phyloP scores from a whole-genome alignment of 2,113 vertebrate species.

The Apeltes quadracus region DNA sequence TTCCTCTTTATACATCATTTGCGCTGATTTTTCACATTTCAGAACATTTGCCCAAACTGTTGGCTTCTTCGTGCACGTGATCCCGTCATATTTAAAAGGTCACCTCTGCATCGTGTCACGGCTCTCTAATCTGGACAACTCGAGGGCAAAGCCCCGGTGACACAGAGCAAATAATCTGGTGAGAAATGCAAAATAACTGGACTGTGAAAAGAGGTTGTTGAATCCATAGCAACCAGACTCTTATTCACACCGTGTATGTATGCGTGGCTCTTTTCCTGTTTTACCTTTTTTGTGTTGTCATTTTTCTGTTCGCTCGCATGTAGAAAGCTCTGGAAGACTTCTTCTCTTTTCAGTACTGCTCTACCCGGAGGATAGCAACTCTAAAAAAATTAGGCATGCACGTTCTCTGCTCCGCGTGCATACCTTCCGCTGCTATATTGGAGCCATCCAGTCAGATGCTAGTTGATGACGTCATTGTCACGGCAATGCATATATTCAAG shows the following conservation, averaged over 20 bases:
- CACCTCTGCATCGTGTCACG: conserved; percentile 42
- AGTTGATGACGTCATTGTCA: neutral
- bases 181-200: conserved; percentile 29
- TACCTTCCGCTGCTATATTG: neutral
- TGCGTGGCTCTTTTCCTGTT: conserved; percentile 25
- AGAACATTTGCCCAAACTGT: neutral
- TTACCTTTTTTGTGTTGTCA: conserved; percentile 21
- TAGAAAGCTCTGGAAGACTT: conserved; percentile 2
- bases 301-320: conserved; percentile 13
- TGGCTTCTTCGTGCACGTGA: conserved; percentile 1
- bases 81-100: conserved; percentile 28
- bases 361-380: neutral
- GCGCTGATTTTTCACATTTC: conserved; percentile 1
- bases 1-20: neutral
- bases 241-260: conserved; percentile 48
- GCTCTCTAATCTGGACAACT: conserved; percentile 61
- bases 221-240: conserved; percentile 78
- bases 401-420: neutral
- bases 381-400: neutral
- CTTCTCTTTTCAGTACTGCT: conserved; percentile 10
- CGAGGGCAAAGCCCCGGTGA: conserved; percentile 56
- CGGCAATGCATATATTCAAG: conserved; percentile 1
- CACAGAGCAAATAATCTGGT: conserved; percentile 68
- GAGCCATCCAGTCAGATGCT: conserved; percentile 2
- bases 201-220: conserved; percentile 57